Conservation (phyloP, 2,113 vertebrate species). For the Burhinus oedicnemus region DNA sequence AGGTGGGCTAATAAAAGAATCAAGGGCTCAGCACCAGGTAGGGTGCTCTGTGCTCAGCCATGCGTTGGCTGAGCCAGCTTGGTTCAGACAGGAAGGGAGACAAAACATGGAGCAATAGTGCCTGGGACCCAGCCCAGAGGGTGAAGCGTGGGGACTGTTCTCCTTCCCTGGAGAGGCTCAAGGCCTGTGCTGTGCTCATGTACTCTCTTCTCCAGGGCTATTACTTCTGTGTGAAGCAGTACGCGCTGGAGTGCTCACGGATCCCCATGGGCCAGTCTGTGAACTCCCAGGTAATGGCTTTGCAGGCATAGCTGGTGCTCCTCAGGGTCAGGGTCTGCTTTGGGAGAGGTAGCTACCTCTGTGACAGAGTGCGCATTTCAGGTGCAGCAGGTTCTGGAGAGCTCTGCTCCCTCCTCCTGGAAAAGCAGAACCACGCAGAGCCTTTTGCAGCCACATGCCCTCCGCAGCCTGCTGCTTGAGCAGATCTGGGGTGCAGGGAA, state of each 20-base stretch:
- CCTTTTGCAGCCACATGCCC: not conserved
- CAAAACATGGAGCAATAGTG: not conserved
- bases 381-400: not conserved
- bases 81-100: not conserved
- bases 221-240: slow-evolving; percentile 99
- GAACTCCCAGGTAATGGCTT: slow-evolving; percentile 92
- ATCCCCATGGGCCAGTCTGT: slow-evolving; percentile 98
- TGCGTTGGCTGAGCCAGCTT: not conserved
- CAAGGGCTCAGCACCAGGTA: not conserved
- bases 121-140: not conserved
- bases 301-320: not conserved
- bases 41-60: not conserved
- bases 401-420: not conserved
- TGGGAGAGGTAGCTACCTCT: not conserved
- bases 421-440: not conserved
- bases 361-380: not conserved
- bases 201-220: slow-evolving; percentile 81
- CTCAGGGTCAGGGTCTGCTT: not conserved
- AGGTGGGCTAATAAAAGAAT: not conserved
- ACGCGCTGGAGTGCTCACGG: slow-evolving; percentile 94
- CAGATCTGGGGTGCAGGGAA: not conserved
- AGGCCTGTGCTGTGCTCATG: not conserved
- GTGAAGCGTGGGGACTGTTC: not conserved
- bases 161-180: not conserved
- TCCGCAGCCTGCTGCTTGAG: not conserved